Base-by-base conservation (phyloP, 2,888 invertebrate species). In the Mycalesis mineus region DNA sequence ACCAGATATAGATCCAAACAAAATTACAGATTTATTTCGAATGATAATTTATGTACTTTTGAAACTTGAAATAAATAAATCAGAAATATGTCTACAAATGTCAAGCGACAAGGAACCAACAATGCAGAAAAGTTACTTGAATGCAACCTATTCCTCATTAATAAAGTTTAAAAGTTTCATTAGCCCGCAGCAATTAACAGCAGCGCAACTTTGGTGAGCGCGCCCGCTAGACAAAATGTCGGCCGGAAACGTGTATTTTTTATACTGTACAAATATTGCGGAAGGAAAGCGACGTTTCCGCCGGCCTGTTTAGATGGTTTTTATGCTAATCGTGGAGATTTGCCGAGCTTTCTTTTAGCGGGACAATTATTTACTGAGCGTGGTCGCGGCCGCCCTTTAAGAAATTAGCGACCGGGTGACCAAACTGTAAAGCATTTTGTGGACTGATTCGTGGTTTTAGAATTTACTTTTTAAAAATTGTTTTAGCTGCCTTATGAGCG, bases 301-400 rank as follows among this genome's bases (percentile, higher is more conserved):
- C 69, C 77, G 73, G 82, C 70, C 84, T 83, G 87, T 85, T 88
- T 85, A 86, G 87, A 78, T 83, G 86, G 78, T 84, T 88, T 88
- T 89, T 88, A 89, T 89, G 88, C 75, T 88, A 89, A 89, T 89
- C 83, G 77, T 60, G 70, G 76, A 82, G 84, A 85, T 88, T 88
- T 82, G 80, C 81, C 76, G 81, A 79, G 77, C 73, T 84, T 84
- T 84, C 82, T 84, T 84, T 86, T 82, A 78, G 82, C 77, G 72
- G 73, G 75, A 81, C 79, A 80, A 84, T 88, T 88, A 88, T 87
- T 88, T 82, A 86, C 77, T 70, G 75, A 68, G 44, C 61, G 55
- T 53, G 74, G 60, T 50, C 68, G 76, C 69, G 73, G 72, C 66
- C 73, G 71, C 72, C 75, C 77, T 78, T 75, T 77, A 78, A 78